A percentile compares a stretch with the other conserved stretches of the same genome.
Evolutionary conservation across 1,140 invertebrate genomes (phyloP).

Genomic region (Drosophila bocqueti): DNA sequence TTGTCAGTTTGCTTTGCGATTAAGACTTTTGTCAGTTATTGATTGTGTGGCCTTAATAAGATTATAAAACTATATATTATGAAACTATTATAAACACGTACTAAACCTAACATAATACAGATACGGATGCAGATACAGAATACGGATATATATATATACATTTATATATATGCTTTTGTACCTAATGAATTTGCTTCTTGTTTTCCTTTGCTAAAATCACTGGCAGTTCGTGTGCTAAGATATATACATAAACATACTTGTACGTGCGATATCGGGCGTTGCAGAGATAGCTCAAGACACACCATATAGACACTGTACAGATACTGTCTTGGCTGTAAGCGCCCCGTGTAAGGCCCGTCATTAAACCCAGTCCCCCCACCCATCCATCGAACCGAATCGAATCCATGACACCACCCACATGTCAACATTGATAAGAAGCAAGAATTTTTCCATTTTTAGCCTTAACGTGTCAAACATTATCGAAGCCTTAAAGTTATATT

Average conservation of each 20-base stretch:
- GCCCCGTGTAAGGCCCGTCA: slow-evolving; percentile 26
- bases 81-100: slow-evolving; percentile 37
- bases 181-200: slow-evolving; percentile 76
- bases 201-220: slow-evolving; percentile 59
- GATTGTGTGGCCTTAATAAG: slow-evolving; percentile 82
- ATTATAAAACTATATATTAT: slow-evolving; percentile 70
- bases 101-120: slow-evolving; percentile 50
- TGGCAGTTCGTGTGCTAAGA: slow-evolving; percentile 34
- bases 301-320: slow-evolving; percentile 47
- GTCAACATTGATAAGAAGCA: slow-evolving; percentile 56
- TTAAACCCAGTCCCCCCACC: slow-evolving; percentile 8
- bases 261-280: slow-evolving; percentile 43
- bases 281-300: slow-evolving; percentile 43
- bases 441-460: slow-evolving; percentile 74
- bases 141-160: slow-evolving; percentile 62
- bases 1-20: slow-evolving; percentile 44
- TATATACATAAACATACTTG: slow-evolving; percentile 4
- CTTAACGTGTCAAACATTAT: slow-evolving; percentile 75
- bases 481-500: slow-evolving; percentile 78
- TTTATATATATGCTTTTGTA: slow-evolving; percentile 76
- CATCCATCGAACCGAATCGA: slow-evolving; percentile 27
- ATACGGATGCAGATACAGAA: slow-evolving; percentile 26
- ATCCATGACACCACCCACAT: slow-evolving; percentile 40
- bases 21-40: slow-evolving; percentile 73
- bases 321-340: slow-evolving; percentile 42